Conservation (phyloP, 2,888 invertebrate genomes). For the Stegophylla sp. region DNA sequence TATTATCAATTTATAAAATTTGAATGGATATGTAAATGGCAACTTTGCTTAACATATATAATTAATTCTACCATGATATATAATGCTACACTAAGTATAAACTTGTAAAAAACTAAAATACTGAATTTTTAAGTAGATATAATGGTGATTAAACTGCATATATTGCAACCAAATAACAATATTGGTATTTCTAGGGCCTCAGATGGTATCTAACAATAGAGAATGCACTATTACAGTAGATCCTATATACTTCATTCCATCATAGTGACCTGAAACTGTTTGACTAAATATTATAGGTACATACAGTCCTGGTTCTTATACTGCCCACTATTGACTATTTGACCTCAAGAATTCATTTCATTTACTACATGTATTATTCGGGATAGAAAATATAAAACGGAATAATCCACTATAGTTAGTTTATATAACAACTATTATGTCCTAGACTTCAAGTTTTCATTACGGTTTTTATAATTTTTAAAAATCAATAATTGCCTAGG, state of each 20-base stretch:
- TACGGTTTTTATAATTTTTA: not conserved
- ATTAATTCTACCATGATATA: not conserved
- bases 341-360: conserved; percentile 54
- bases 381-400: conserved; percentile 49
- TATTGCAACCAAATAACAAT: conserved; percentile 5
- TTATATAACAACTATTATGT: conserved; percentile 30
- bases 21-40: not conserved
- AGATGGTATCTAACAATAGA: conserved; percentile 22
- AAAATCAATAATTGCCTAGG: not conserved
- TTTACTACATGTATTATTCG: conserved; percentile 55
- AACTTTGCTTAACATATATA: not conserved
- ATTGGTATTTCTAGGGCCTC: conserved; percentile 8
- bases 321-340: conserved; percentile 55
- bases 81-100: not conserved
- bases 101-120: not conserved
- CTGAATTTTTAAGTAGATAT: not conserved
- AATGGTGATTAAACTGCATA: not conserved
- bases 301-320: conserved; percentile 24
- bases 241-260: conserved; percentile 38
- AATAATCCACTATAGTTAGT: conserved; percentile 32
- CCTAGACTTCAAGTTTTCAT: conserved; percentile 34
- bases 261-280: conserved; percentile 53
- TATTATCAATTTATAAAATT: not conserved
- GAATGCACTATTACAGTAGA: conserved; percentile 13
- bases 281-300: conserved; percentile 19